These are phyloP conservation scores for Pollimyrus isidori DNA, from an alignment of 2,113 vertebrate species.

Conservation along the genomic window DNA sequence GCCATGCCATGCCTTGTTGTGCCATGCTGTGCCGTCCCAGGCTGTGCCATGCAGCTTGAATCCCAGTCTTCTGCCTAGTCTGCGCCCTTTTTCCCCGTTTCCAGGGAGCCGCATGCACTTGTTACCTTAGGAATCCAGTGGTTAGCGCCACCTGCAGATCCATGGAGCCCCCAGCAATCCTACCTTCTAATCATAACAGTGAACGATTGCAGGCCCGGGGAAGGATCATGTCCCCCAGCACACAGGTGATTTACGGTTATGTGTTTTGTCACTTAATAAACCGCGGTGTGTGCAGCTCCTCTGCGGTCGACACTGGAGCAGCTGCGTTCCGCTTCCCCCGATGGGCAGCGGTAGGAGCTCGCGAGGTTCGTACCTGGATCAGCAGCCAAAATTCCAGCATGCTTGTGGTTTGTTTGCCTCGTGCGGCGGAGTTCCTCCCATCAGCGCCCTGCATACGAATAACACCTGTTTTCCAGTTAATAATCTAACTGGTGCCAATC, in stretches of 20 bases:
- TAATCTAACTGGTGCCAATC: neutral
- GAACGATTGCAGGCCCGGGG: neutral
- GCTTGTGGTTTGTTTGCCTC: neutral
- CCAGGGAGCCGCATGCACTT: neutral
- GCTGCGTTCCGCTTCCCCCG: neutral
- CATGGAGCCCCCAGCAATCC: neutral
- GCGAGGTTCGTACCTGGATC: neutral
- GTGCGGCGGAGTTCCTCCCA: neutral
- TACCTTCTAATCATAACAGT: neutral
- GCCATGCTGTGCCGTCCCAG: neutral
- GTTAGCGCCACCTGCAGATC: neutral
- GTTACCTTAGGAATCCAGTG: neutral
- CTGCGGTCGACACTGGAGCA: neutral
- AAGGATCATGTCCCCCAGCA: neutral
- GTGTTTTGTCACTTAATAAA: neutral
- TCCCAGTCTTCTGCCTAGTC: neutral
- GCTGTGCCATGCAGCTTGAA: neutral
- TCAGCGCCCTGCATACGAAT: neutral
- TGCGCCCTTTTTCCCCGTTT: neutral
- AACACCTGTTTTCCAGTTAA: slow-evolving; percentile 2
- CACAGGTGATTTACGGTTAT: too few species aligned
- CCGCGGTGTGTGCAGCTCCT: neutral
- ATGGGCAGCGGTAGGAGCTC: too few species aligned
- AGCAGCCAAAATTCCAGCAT: neutral
- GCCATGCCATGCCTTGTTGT: neutral